Conservation (phyloP, 1,140 invertebrate species). For the Venturia canescens region DNA sequence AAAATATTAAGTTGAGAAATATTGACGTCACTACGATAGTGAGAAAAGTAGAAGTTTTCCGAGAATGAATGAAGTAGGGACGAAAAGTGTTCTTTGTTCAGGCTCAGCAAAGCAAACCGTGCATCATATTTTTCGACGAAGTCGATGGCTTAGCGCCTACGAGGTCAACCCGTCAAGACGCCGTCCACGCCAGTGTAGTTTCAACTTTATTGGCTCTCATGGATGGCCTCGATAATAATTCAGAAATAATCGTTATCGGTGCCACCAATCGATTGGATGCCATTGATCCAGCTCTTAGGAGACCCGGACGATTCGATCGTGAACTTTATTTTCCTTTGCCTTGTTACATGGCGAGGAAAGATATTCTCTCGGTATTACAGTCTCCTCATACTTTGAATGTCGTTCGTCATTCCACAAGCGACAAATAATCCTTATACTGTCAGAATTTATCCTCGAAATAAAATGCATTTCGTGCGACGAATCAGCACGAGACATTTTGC, state of each 20-base stretch:
- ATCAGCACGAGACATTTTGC: no score
- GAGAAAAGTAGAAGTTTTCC: no score
- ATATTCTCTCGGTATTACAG: slow-evolving; percentile 79
- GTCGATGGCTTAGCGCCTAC: slow-evolving; percentile 85
- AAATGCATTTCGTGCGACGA: no score
- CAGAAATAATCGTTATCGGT: slow-evolving; percentile 85
- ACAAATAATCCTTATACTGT: no score
- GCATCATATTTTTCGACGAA: slow-evolving; percentile 88
- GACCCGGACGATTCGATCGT: slow-evolving; percentile 83
- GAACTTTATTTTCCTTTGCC: slow-evolving; percentile 76
- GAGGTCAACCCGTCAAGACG: slow-evolving; percentile 81
- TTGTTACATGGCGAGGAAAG: slow-evolving; percentile 70
- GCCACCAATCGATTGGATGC: slow-evolving; percentile 86
- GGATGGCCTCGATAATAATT: slow-evolving; percentile 83
- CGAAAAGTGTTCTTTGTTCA: no score
- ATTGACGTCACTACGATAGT: no score
- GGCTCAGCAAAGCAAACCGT: slow-evolving; percentile 84
- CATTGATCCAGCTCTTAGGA: slow-evolving; percentile 84
- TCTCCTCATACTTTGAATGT: no score
- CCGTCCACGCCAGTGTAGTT: slow-evolving; percentile 80
- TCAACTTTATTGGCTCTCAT: slow-evolving; percentile 84
- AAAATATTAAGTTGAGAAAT: no score
- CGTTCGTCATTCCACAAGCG: no score
- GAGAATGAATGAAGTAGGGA: no score
- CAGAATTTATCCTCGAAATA: no score